Base-by-base conservation (phyloP, 2,888 invertebrate species). In the Lasioglossum pauxillum region DNA sequence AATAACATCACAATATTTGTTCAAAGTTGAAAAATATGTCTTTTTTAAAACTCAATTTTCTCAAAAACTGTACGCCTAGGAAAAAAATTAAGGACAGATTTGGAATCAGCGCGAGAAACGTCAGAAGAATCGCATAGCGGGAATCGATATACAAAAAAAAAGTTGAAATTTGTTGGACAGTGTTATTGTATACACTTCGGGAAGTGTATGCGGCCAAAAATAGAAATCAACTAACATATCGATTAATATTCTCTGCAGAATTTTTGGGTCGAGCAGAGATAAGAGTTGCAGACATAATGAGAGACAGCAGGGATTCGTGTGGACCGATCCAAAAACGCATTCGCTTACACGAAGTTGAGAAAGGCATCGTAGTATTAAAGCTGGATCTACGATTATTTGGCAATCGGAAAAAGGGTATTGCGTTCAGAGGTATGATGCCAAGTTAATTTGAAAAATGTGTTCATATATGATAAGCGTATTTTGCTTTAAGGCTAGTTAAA, bases 231-330 rank as follows among this genome's bases (percentile, higher is more conserved):
- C 12, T 44, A 16, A 27, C 10, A 49, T 8, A 16, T 38, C 0
- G 14, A n/a, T 73, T n/a, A 19, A 74, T 82, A 85, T 60, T 87
- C 95, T 41, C 77, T 95, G 57, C 94, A 97, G 97, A 97, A 95
- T 97, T 97, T 94, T 95, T 97, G 89, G 97, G 97, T 1, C 95
- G 97, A 85, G 97, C 97, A 0, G 97, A 97, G 94, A 95, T 97
- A 35, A 96, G 97, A 89, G 96, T 97, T 23, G 95, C 96, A 12
- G 97, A 97, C 87, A 96, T 97, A 80, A 95, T 96, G 90, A 94
- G 95, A 78, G 97, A 97, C 91, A 96, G 96, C 89, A 95, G 95
- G 93, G 96, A 95, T 93, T 96, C 94, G 53, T 96, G 95, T 90
- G 97, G 97, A 75, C 97, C 97, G 69, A 96, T 97, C 81, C 96